A percentile compares a stretch with the other conserved stretches of the same genome.
Conservation (phyloP, 2,888 invertebrate species). For the Tiphia femorata region DNA sequence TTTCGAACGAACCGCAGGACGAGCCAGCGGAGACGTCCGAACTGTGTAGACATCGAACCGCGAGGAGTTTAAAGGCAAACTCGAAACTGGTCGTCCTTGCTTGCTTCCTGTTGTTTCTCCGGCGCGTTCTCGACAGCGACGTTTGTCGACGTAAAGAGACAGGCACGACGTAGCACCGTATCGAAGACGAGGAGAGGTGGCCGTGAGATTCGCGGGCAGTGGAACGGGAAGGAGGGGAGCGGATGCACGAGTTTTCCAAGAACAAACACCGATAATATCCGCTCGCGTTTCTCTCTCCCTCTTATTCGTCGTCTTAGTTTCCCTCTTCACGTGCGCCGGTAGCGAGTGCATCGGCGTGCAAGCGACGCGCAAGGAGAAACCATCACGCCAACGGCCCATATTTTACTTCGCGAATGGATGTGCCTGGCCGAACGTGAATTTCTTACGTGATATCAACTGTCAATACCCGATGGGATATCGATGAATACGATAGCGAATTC, state of each 20-base stretch:
- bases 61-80: too few species aligned
- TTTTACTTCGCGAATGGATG: slow-evolving; percentile 39
- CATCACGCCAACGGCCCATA: slow-evolving; percentile 36
- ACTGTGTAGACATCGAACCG: too few species aligned
- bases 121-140: slow-evolving; percentile 13
- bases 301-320: not conserved
- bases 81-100: too few species aligned
- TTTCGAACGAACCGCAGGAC: too few species aligned
- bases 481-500: slow-evolving; percentile 25
- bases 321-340: not conserved
- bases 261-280: too few species aligned
- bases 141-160: slow-evolving; percentile 19
- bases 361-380: slow-evolving; percentile 18
- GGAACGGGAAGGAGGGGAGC: not conserved
- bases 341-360: not conserved
- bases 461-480: slow-evolving; percentile 31
- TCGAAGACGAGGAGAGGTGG: not conserved
- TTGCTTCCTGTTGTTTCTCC: slow-evolving; percentile 11
- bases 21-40: too few species aligned
- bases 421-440: slow-evolving; percentile 30
- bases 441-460: slow-evolving; percentile 31
- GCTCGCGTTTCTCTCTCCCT: too few species aligned
- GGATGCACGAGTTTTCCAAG: slow-evolving; percentile 20
- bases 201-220: too few species aligned
- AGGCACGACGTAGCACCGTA: slow-evolving; percentile 45